Conservation (phyloP, 2,113 vertebrate species). For the Trichechus manatus region DNA sequence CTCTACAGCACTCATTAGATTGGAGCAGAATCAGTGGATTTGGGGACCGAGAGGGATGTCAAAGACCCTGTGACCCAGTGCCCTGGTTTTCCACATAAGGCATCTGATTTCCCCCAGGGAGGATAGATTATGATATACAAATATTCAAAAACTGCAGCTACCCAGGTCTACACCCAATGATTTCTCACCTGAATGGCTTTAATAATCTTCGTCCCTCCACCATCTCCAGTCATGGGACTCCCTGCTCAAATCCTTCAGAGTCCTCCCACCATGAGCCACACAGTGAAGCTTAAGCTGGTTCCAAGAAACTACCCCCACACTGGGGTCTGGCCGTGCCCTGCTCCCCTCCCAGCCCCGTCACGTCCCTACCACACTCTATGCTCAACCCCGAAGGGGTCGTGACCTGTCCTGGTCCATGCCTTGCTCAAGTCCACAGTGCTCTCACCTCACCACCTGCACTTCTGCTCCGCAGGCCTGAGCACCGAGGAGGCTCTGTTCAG, state of each 20-base stretch:
- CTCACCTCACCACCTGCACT: not conserved
- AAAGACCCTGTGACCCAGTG: not conserved
- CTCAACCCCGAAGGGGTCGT: not conserved
- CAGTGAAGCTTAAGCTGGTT: not conserved
- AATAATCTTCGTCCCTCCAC: rapidly evolving
- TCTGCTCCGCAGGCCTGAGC: not conserved
- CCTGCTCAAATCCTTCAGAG: not conserved
- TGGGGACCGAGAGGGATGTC: not conserved
- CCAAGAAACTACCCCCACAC: not conserved
- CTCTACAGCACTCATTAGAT: slow-evolving; percentile 34
- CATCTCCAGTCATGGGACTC: too few species aligned
- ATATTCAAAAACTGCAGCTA: not conserved
- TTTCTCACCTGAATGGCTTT: not conserved
- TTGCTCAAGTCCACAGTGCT: rapidly evolving
- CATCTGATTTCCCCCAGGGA: not conserved
- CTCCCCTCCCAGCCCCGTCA: not conserved
- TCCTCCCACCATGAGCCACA: not conserved
- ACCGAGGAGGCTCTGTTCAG: not conserved
- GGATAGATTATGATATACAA: not conserved
- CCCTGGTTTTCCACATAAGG: not conserved
- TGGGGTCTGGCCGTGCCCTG: rapidly evolving
- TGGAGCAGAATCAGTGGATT: not conserved
- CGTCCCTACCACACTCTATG: rapidly evolving
- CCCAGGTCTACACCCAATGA: not conserved
- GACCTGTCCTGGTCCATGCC: not conserved